Evolutionary conservation across 2,888 invertebrate genomes (phyloP).

Genomic region (Euzophera pinguis): DNA sequence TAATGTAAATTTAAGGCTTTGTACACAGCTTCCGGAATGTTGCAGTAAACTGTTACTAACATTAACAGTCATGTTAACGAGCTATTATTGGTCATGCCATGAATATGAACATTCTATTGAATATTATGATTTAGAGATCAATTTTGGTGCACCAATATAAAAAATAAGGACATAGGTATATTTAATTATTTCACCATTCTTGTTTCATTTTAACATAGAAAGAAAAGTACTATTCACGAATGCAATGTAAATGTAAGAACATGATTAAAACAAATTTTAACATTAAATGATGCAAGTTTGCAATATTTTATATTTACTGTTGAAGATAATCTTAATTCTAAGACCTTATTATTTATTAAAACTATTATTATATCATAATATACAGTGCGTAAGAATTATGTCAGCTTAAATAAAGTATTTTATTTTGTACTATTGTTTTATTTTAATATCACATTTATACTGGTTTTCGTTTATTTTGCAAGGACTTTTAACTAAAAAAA

Average conservation of each 20-base stretch:
- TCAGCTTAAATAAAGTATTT: constrained; percentile 78
- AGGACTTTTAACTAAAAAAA: no score
- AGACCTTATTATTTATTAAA: constrained; percentile 58
- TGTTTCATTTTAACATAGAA: neutral
- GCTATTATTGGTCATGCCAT: constrained; percentile 14
- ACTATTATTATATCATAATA: constrained; percentile 50
- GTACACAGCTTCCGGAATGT: constrained; percentile 80
- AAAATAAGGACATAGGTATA: neutral
- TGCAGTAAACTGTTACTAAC: constrained; percentile 74
- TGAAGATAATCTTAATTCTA: constrained; percentile 48
- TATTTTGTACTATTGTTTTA: constrained; percentile 53
- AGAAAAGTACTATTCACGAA: neutral
- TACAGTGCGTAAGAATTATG: constrained; percentile 54
- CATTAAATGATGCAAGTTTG: constrained; percentile 24
- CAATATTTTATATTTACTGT: constrained; percentile 36
- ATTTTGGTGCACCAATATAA: constrained; percentile 11
- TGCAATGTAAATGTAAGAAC: constrained; percentile 20
- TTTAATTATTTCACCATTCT: neutral
- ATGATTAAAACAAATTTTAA: constrained; percentile 14
- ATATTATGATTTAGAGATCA: constrained; percentile 3
- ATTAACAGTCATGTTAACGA: constrained; percentile 50
- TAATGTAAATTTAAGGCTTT: constrained; percentile 67
- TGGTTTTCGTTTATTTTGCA: no score
- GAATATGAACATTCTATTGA: no score
- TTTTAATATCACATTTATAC: neutral